These are phyloP conservation scores for Tauraco hartlaubi DNA, from an alignment of 2,797 vertebrate species.

Conservation along the genomic window DNA sequence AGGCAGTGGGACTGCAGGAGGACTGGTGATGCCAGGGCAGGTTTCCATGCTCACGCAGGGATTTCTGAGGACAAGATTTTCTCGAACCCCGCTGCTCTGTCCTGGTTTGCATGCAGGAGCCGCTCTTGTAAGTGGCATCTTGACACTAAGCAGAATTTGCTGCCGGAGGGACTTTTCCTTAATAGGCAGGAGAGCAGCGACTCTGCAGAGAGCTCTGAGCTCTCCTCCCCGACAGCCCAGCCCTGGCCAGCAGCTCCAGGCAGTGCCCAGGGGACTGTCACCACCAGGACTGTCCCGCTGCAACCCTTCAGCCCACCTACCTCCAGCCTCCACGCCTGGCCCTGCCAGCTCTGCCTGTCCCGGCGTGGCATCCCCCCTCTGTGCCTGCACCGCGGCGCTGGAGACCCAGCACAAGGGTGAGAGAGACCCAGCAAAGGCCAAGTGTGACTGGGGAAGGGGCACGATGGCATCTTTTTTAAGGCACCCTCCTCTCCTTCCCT, in stretches of 20 bases:
- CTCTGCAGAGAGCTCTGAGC: background rate
- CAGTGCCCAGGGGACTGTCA: background rate
- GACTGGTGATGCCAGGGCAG: background rate
- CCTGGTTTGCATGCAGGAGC: background rate
- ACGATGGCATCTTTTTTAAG: background rate
- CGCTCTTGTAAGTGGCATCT: background rate
- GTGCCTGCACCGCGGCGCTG: background rate
- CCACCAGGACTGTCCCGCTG: background rate
- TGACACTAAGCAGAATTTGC: background rate
- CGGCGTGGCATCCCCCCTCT: background rate
- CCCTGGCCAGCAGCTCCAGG: background rate
- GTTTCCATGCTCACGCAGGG: accelerated
- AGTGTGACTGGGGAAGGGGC: background rate
- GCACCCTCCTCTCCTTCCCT: background rate
- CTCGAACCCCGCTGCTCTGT: background rate
- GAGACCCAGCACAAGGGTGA: background rate
- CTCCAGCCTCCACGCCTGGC: background rate
- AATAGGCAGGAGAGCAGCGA: background rate
- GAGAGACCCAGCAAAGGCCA: background rate
- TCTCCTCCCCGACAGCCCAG: background rate
- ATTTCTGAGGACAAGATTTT: background rate
- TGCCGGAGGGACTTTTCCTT: background rate
- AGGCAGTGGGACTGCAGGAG: background rate
- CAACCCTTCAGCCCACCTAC: background rate
- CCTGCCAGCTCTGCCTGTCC: background rate